Evolutionary conservation across 1,140 invertebrate genomes (phyloP), one percentile per base, ranked within the genome.

Genomic region (Drosophila littoralis): DNA sequence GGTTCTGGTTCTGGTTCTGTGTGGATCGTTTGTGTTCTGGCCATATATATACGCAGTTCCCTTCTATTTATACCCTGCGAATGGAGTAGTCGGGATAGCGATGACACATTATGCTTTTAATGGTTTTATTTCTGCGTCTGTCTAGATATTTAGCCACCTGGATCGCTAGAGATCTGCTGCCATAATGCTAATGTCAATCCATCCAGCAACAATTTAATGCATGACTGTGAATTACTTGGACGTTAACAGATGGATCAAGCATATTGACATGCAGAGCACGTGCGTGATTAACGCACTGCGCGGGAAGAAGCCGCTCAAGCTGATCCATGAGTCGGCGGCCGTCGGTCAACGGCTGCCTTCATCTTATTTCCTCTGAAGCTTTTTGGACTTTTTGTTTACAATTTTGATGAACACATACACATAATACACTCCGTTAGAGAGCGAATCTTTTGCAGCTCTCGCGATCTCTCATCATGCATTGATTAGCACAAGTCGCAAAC

Each of bases 91-190:
- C 54, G 64, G 58, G 48, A 61, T 66, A 38, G 15, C 38, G 71
- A 81, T 86, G 83, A 86, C 83, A 89, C 84, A 86, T 83, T 83
- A 45, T 51, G 64, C 57, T 80, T 73, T 61, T 55, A 82, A 83
- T 86, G 63, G 68, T 71, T 86, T 84, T 58, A 67, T 79, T 77
- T 69, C 57, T 43, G 42, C 6, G 52, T 65, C 46, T 74, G 48
- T 52, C 32, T 35, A 36, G 72, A 67, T 78, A 81, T 80, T 58
- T 66, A 76, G 50, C 38, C 61, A 36, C 51, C 81, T 77, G 80
- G 66, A 82, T 82, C 71, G 68, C 43, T 51, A 66, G 51, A 83
- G 80, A 82, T 82, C 73, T 82, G 82, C 57, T 50, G 54, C 35
- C 58, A 80, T 77, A 68, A 78, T 71, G 76, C 68, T 59, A 77